Evolutionary conservation across 2,113 vertebrate genomes (phyloP).

Genomic region (Coreoperca whiteheadi): DNA sequence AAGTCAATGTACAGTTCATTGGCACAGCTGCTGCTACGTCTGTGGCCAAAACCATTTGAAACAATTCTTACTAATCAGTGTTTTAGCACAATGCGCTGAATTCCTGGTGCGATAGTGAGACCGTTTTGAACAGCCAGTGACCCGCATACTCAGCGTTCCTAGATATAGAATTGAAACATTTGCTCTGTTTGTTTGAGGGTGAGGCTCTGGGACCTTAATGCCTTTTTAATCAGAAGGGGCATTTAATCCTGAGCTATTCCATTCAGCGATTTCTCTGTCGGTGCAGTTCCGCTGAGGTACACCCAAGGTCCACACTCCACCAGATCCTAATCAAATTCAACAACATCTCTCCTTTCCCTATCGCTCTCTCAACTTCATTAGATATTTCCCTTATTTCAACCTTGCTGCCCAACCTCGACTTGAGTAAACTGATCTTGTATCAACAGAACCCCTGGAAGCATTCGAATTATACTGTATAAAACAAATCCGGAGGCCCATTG

Average conservation of each 20-base stretch:
- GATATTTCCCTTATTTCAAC: constrained; percentile 68
- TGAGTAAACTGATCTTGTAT: constrained; percentile 67
- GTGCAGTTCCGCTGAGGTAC: constrained; percentile 44
- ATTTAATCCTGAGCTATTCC: constrained; percentile 63
- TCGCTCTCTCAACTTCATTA: constrained; percentile 62
- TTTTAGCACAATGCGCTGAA: constrained; percentile 8
- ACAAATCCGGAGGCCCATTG: constrained; percentile 50
- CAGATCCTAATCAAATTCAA: constrained; percentile 68
- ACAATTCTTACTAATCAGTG: constrained; percentile 25
- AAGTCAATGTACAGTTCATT: background rate
- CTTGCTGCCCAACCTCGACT: constrained; percentile 35
- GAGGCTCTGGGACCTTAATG: constrained; percentile 59
- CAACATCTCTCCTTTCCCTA: constrained; percentile 62
- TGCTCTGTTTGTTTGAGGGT: constrained; percentile 59
- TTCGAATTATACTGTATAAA: constrained; percentile 59
- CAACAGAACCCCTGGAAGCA: constrained; percentile 64
- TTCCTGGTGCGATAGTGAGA: constrained; percentile 35
- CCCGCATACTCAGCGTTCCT: constrained; percentile 59
- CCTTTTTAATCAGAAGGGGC: constrained; percentile 67
- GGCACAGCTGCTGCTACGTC: background rate
- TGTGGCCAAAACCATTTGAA: constrained; percentile 8
- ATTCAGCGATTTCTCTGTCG: constrained; percentile 47
- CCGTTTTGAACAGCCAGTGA: constrained; percentile 58
- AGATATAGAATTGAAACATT: constrained; percentile 67
- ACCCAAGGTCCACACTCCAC: constrained; percentile 60